phyloP scores from a whole-genome alignment of 2,113 vertebrate genomes.

The Semnopithecus entellus region DNA sequence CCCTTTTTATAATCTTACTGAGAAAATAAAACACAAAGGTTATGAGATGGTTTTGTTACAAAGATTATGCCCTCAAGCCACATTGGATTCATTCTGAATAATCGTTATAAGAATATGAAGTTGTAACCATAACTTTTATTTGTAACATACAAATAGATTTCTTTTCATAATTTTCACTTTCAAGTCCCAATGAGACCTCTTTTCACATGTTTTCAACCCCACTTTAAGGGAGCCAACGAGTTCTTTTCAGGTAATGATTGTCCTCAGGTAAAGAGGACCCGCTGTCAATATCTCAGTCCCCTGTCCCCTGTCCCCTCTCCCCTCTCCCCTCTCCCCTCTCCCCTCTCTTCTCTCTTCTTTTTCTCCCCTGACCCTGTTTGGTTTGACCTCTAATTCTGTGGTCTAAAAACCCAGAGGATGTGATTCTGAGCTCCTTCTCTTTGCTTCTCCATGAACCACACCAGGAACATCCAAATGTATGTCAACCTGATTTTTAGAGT shows the following conservation, averaged over 20 bases:
- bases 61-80: not conserved
- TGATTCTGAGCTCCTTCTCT: not conserved
- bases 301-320: no score
- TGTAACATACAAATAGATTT: conserved; percentile 40
- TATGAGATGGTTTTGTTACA: not conserved
- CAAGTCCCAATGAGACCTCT: not conserved
- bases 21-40: conserved; percentile 35
- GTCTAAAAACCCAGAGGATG: not conserved
- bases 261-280: not conserved
- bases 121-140: not conserved
- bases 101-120: not conserved
- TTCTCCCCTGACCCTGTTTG: not conserved
- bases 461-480: not conserved
- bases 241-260: not conserved
- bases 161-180: not conserved
- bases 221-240: conserved; percentile 13
- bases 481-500: not conserved
- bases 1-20: not conserved
- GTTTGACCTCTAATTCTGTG: not conserved
- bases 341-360: no score
- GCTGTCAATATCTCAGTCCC: not conserved
- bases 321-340: no score
- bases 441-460: not conserved
- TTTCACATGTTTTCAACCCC: not conserved
- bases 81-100: not conserved